Base-by-base conservation (phyloP, 2,888 invertebrate species). In the Coelogynopora nodosa region DNA sequence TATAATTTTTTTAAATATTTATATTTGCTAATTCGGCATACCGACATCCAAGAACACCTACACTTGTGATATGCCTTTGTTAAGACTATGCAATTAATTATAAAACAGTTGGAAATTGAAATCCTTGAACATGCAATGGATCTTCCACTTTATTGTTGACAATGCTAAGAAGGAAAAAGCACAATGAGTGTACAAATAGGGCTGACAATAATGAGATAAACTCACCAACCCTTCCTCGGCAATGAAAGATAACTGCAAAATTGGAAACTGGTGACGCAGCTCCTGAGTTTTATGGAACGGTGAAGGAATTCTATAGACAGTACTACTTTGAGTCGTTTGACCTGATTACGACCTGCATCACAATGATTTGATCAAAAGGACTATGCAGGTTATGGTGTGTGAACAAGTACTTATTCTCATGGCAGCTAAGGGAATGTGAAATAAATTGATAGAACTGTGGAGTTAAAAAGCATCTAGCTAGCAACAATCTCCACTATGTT, bases 401-500 rank as follows among this genome's bases (percentile, higher is more conserved):
- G 74, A 74, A 74, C 74, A 74, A 26, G 5, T 74, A 74, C 74
- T 74, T n/a, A n/a, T n/a, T 10, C 74, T 74, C 5, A 74, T 74
- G 74, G 74, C 74, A 74, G 74, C 74, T 74, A 74, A 74, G 23
- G 18, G 74, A 74, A 26, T 74, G 5, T n/a, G n/a, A n/a, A n/a
- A n/a, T 26, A 74, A 74, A 74, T 74, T n/a, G 74, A 74, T 74
- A 26, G 74, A 74, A n/a, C 74, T 74, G 23, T 26, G 27, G 74
- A 74, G 74, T 74, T 74, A 74, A 74, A 74, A 74, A 74, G 18
- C 5, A 74, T 74, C 23, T 26, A 5, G 74, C 74, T 74, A 74
- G 23, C 74, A 74, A 74, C 74, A 74, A n/a, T 74, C 74, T 74
- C 74, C 74, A 74, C 74, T 74, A 74, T 74, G 74, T 74, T 74